A percentile compares a stretch with the other conserved stretches of the same genome.
Evolutionary conservation across 2,888 invertebrate species (phyloP).

Genomic region (Lordiphosa andalusiaca): DNA sequence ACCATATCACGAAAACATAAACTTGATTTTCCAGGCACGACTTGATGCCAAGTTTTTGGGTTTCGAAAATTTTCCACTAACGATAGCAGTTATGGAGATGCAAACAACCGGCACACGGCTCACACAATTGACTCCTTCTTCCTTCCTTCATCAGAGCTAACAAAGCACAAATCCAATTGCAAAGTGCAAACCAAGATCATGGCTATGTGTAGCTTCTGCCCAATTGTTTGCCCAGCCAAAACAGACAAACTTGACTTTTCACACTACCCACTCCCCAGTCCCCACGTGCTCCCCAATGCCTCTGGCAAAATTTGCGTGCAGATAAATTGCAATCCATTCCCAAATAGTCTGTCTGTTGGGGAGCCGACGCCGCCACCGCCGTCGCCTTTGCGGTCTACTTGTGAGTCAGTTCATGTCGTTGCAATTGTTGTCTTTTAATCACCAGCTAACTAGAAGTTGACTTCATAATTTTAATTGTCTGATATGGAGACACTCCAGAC

Average conservation of each 20-base stretch:
- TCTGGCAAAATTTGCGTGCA: conserved; percentile 62
- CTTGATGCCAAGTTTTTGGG: conserved; percentile 9
- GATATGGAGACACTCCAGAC: conserved; percentile 42
- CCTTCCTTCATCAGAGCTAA: conserved; percentile 39
- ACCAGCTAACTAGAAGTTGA: conserved; percentile 54
- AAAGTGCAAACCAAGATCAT: conserved; percentile 71
- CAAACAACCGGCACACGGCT: neutral
- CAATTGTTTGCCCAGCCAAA: conserved; percentile 68
- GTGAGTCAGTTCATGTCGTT: conserved; percentile 45
- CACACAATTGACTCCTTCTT: neutral
- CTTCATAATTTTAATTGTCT: conserved; percentile 43
- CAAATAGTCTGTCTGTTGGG: conserved; percentile 16
- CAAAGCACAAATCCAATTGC: conserved; percentile 9
- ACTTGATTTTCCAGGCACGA: conserved; percentile 43
- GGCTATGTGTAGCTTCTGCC: conserved; percentile 39
- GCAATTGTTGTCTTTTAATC: conserved; percentile 71
- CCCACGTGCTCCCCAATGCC: conserved; percentile 8
- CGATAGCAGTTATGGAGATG: no score
- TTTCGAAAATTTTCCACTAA: neutral
- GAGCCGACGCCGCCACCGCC: conserved; percentile 4
- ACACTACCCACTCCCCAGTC: conserved; percentile 33
- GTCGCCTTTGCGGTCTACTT: conserved; percentile 45
- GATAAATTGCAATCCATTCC: conserved; percentile 68
- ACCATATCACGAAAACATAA: conserved; percentile 60
- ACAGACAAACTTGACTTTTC: conserved; percentile 70